phyloP scores from a whole-genome alignment of 2,113 vertebrate genomes.

The Chionodraco myersi region DNA sequence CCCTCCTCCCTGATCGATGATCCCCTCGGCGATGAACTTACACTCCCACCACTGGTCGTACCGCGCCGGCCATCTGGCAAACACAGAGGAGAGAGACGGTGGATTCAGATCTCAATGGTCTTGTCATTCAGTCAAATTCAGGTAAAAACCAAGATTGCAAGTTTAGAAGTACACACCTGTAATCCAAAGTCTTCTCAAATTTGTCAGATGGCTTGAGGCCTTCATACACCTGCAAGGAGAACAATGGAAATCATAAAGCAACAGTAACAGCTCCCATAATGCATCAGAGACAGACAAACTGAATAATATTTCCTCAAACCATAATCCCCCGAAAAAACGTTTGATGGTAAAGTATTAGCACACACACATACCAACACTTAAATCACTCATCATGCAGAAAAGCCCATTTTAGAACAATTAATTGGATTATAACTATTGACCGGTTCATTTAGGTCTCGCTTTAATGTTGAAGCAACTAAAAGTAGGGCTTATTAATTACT shows the following conservation, averaged over 20 bases:
- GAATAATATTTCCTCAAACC: no score
- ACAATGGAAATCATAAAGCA: neutral
- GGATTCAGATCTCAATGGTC: neutral
- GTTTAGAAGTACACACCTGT: constrained; percentile 80
- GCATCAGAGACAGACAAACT: neutral
- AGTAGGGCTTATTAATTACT: no score
- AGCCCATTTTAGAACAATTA: no score
- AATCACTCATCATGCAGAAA: no score
- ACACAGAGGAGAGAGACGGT: neutral
- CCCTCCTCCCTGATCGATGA: constrained; percentile 98
- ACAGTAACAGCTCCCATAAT: neutral
- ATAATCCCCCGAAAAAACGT: no score
- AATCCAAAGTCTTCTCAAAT: constrained; percentile 95
- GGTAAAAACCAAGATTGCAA: neutral
- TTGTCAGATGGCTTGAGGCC: constrained; percentile 97
- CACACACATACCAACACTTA: no score
- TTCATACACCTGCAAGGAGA: constrained; percentile 90
- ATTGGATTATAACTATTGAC: no score
- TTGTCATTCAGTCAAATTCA: neutral
- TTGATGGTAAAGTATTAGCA: no score
- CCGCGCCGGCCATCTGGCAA: constrained; percentile 92
- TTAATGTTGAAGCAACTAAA: no score
- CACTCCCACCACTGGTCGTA: constrained; percentile 99
- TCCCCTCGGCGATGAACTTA: constrained; percentile 98
- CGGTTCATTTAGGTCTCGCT: no score